Evolutionary conservation across 2,113 vertebrate species (phyloP).

Genomic region (Chitala chitala): DNA sequence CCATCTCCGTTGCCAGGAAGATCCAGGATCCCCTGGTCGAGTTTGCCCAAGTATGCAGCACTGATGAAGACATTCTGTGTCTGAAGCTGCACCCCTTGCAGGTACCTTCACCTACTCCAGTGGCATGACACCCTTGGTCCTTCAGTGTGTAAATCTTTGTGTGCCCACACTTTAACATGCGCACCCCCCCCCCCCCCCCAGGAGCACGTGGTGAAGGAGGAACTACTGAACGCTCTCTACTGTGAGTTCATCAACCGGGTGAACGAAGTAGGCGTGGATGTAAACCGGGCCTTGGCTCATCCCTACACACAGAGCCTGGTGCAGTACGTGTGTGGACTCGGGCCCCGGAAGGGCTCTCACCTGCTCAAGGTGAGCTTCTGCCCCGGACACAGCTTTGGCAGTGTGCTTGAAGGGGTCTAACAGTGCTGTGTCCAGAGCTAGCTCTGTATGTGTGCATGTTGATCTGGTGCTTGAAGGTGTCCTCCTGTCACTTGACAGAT

Average conservation of each 20-base stretch:
- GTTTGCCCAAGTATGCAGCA: constrained; percentile 94
- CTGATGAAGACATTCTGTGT: constrained; percentile 92
- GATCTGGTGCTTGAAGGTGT: background rate
- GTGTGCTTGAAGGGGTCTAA: background rate
- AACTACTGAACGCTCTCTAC: constrained; percentile 83
- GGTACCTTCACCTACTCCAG: constrained; percentile 53
- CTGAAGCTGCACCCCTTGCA: constrained; percentile 93
- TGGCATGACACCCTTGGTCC: background rate
- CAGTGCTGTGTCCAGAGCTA: too few species aligned
- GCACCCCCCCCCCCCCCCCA: constrained; percentile 38
- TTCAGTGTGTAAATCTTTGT: too few species aligned
- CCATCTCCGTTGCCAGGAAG: constrained; percentile 88
- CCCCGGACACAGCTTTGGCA: too few species aligned
- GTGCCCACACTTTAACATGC: too few species aligned
- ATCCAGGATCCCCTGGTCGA: constrained; percentile 95
- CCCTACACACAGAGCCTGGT: constrained; percentile 93
- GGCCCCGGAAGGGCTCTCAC: constrained; percentile 89
- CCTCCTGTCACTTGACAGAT: constrained; percentile 63
- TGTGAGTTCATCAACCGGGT: constrained; percentile 97
- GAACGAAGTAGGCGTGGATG: constrained; percentile 96
- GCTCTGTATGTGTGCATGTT: background rate
- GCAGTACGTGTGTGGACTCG: constrained; percentile 91
- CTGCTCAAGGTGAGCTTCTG: constrained; percentile 83
- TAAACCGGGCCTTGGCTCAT: constrained; percentile 90
- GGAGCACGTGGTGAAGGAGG: constrained; percentile 97